A percentile compares a stretch with the other conserved stretches of the same genome.
Evolutionary conservation across 2,113 vertebrate genomes (phyloP).

Genomic region (Notothenia rossii): DNA sequence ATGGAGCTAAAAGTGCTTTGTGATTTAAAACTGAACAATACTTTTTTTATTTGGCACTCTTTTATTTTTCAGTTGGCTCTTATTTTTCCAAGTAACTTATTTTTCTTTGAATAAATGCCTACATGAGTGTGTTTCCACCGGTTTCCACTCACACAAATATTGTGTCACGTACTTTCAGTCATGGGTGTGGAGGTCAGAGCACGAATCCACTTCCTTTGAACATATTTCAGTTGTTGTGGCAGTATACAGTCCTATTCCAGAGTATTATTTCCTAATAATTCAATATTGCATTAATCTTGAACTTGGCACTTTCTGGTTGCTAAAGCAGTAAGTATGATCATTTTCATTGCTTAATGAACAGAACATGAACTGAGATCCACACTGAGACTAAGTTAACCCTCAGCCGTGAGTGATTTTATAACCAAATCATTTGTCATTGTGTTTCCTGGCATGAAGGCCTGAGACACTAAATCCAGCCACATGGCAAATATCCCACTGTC

Average conservation of each 20-base stretch:
- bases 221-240: neutral
- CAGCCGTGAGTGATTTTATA: neutral
- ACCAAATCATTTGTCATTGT: neutral
- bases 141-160: neutral
- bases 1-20: neutral
- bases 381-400: neutral
- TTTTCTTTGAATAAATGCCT: neutral
- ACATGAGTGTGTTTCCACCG: neutral
- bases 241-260: too few species aligned
- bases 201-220: neutral
- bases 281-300: neutral
- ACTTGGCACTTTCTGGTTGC: neutral
- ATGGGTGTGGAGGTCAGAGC: neutral
- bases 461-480: constrained; percentile 29
- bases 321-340: neutral
- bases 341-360: neutral
- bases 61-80: neutral
- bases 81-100: neutral
- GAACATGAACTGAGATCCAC: neutral
- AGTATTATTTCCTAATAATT: too few species aligned
- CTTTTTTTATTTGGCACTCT: too few species aligned
- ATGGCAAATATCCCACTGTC: constrained; percentile 24
- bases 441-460: constrained; percentile 6
- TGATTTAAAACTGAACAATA: too few species aligned
- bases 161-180: neutral